Percentiles rank a stretch among this genome's conserved stretches.
Evolutionary conservation across 1,140 invertebrate species (phyloP).

Genomic region (Pseudomyrmex flavicornis): DNA sequence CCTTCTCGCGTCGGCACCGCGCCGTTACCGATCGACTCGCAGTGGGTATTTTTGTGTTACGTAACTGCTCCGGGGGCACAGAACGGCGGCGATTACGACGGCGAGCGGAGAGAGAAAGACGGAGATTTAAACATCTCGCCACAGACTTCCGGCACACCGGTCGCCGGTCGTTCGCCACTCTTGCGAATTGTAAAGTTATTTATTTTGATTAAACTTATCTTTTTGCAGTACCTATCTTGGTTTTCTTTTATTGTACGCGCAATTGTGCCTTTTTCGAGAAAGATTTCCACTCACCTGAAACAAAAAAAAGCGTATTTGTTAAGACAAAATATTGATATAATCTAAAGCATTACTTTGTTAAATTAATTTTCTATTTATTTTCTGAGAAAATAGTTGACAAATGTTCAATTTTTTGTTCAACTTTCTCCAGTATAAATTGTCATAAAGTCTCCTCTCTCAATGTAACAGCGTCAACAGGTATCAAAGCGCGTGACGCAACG

Average conservation of each 20-base stretch:
- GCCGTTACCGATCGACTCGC: slow-evolving; percentile 44
- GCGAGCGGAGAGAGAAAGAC: not conserved
- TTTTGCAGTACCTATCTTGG: not conserved
- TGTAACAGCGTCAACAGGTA: slow-evolving; percentile 7
- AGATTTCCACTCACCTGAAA: slow-evolving; percentile 77
- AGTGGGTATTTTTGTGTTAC: slow-evolving; percentile 51
- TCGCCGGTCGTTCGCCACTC: not conserved
- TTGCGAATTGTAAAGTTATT: not conserved
- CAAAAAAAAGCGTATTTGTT: slow-evolving; percentile 67
- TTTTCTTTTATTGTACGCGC: not conserved
- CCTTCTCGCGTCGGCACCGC: slow-evolving; percentile 56
- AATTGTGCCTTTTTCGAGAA: not conserved
- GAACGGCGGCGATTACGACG: slow-evolving; percentile 2
- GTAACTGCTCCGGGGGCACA: slow-evolving; percentile 41
- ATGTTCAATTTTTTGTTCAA: too few species aligned
- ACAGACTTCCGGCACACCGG: slow-evolving; percentile 26
- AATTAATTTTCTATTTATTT: not conserved
- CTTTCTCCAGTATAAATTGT: not conserved
- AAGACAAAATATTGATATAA: slow-evolving; percentile 4
- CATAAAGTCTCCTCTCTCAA: not conserved
- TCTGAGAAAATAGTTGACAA: too few species aligned
- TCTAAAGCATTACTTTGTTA: not conserved
- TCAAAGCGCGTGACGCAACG: slow-evolving; percentile 46
- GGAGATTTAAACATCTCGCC: slow-evolving; percentile 33
- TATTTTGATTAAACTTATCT: too few species aligned